Percentiles rank a stretch among this genome's conserved stretches.
phyloP scores from a whole-genome alignment of 2,113 vertebrate species.

The Guaruba guarouba region DNA sequence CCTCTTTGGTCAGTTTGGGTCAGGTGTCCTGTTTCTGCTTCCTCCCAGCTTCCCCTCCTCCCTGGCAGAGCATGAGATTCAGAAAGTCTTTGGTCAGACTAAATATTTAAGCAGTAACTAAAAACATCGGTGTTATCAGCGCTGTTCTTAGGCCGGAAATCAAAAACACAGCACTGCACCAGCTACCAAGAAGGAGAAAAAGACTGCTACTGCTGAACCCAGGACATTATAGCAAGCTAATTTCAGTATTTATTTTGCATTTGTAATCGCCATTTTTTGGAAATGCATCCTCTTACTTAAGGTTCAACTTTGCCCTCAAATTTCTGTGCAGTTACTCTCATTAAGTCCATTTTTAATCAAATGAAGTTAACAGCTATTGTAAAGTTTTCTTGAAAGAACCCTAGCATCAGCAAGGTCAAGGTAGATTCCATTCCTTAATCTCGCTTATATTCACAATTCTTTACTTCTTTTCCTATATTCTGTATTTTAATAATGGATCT shows the following conservation, averaged over 20 bases:
- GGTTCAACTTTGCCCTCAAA: background rate
- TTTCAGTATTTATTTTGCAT: background rate
- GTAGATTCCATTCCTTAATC: background rate
- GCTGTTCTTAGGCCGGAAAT: too few species aligned
- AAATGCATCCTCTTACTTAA: background rate
- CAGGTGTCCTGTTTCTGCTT: too few species aligned
- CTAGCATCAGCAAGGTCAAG: background rate
- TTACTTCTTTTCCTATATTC: background rate
- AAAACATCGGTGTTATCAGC: too few species aligned
- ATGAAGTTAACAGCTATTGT: background rate
- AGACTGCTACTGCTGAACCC: too few species aligned
- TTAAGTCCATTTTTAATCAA: background rate
- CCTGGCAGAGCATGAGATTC: too few species aligned
- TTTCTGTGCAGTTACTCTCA: background rate
- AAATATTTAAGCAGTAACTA: too few species aligned
- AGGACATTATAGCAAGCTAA: background rate
- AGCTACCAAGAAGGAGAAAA: too few species aligned
- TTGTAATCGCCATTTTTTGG: background rate
- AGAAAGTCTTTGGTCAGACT: too few species aligned
- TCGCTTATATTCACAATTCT: background rate
- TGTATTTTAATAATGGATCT: background rate
- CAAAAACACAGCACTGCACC: too few species aligned
- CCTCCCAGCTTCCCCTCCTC: too few species aligned
- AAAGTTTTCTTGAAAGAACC: background rate
- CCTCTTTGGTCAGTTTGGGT: too few species aligned